Base-by-base conservation (phyloP, 1,140 invertebrate species). In the Phymastichus coffea region DNA sequence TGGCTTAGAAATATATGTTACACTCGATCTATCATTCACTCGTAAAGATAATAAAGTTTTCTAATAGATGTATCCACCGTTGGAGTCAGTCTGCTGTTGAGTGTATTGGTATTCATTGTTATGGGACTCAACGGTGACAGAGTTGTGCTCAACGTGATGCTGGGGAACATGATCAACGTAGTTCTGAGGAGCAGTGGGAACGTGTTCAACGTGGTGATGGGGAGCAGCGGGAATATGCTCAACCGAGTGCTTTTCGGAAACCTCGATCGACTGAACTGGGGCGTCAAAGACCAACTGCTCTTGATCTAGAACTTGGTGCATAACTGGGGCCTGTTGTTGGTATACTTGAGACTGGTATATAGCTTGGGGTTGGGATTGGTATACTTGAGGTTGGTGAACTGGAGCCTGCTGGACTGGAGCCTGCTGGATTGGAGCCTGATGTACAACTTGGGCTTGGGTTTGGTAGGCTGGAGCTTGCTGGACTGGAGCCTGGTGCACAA, bases 61-160 rank as follows among this genome's bases (percentile, higher is more conserved):
- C 61, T 70, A 74, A 61, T 79, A 79, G 14, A 75, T 40, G 49
- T 79, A 79, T 19, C 72, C 75, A 54, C 77, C 77, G 17, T 77
- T 73, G 12, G 56, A 53, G 19, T 56, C 73, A 4, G 62, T 67
- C 0, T 58, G 58, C 43, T 76, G 71, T 57, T 63, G 33, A 15
- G 15, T 9, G 12, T 57, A 28, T 1, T 61, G 12, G 33, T n/a
- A 14, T 52, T 38, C 22, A 57, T 23, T 46, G 30, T 10, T 33
- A 51, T 23, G 12, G 30, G 62, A 26, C 3, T 64, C 60, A 0
- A 66, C 37, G 46, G 38, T 63, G 10, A 63, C 60, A 33, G 63
- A 43, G 40, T 66, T 63, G 10, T 46, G 35, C 14, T 19, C 25
- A 19, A 35, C 19, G 8, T 43, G n/a, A n/a, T n/a, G n/a, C n/a